These are phyloP conservation scores for Chrysaora quinquecirrha DNA, from an alignment of 30 jellyfish, hydroid and myxozoan species.

Conservation along the genomic window DNA sequence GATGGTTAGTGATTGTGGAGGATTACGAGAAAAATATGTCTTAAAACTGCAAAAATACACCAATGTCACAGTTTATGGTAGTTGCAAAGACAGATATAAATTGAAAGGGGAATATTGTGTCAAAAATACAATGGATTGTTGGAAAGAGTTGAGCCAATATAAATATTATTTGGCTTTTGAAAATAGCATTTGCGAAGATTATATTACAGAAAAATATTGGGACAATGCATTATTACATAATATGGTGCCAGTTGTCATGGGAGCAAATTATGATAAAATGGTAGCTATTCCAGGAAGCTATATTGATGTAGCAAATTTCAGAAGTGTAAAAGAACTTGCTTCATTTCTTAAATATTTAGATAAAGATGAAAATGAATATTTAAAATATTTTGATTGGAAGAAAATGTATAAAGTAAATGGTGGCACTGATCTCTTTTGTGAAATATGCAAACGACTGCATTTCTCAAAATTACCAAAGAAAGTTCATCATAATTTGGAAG, in stretches of 20 bases:
- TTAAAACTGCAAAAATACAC: slow-evolving; percentile 68
- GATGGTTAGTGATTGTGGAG: slow-evolving; percentile 94
- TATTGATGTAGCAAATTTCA: slow-evolving; percentile 66
- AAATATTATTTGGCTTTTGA: slow-evolving; percentile 89
- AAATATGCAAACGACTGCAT: slow-evolving; percentile 71
- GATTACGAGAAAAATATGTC: slow-evolving; percentile 74
- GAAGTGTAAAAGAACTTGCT: slow-evolving; percentile 72
- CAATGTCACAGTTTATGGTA: slow-evolving; percentile 90
- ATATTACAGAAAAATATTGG: slow-evolving; percentile 92
- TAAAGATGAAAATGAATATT: slow-evolving; percentile 59
- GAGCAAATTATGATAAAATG: slow-evolving; percentile 66
- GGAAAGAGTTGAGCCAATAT: slow-evolving; percentile 41
- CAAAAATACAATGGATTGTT: slow-evolving; percentile 61
- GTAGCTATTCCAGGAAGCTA: slow-evolving; percentile 87
- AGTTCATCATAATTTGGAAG: slow-evolving; percentile 47
- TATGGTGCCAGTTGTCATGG: slow-evolving; percentile 90
- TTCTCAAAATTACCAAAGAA: slow-evolving; percentile 2
- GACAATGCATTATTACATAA: slow-evolving; percentile 72
- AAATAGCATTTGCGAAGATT: slow-evolving; percentile 89
- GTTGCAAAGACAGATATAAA: slow-evolving; percentile 68
- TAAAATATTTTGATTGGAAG: slow-evolving; percentile 84
- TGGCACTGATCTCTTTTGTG: slow-evolving; percentile 66
- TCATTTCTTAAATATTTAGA: slow-evolving; percentile 61
- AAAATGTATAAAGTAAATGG: slow-evolving; percentile 41
- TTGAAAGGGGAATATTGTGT: slow-evolving; percentile 66